Base-by-base conservation (phyloP, 2,797 vertebrate genomes). In the Acridotheres tristis region DNA sequence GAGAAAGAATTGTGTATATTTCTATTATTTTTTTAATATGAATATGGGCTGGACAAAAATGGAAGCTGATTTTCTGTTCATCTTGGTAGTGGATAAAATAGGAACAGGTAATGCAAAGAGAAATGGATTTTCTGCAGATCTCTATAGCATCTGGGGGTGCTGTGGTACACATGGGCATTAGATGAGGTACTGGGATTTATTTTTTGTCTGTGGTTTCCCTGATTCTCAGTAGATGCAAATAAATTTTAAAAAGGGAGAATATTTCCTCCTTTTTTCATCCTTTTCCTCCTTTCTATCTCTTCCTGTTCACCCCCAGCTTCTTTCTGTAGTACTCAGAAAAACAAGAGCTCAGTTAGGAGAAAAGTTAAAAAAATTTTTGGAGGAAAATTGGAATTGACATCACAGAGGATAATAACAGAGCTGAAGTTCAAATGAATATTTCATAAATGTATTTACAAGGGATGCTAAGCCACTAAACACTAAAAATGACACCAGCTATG, bases 391-490 rank as follows among this genome's bases (percentile, higher is more conserved):
- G 85, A 94, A 92, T 89, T 91, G 90, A 96, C 95, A 95, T 94
- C 92, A 91, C 27, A 78, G 77, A 93, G 85, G 85, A 93, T 96
- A 96, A 95, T 94, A 96, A 82, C 83, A 91, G 68, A 97, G 78
- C 81, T 97, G 91, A 94, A 90, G 78, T 92, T 90, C 88, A 89
- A 89, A 96, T 97, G 92, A 96, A 93, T 96, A 96, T 96, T 97
- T 97, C 93, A 97, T 94, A 94, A 89, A 97, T 93, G 91, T 96
- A 96, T 97, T 97, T 97, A 96, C 83, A 94, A 96, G 90, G 61
- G 55, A 90, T 87, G 71, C 77, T 96, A 93, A 97, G 87, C 84
- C 83, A 85, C 88, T 94, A 87, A 96, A 92, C 78, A 74, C 85
- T 84, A 76, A 83, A 91, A 96, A 79, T 90, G 87, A 92, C 85